phyloP scores from a whole-genome alignment of 2,888 invertebrate genomes.

The Marronus borbonicus region DNA sequence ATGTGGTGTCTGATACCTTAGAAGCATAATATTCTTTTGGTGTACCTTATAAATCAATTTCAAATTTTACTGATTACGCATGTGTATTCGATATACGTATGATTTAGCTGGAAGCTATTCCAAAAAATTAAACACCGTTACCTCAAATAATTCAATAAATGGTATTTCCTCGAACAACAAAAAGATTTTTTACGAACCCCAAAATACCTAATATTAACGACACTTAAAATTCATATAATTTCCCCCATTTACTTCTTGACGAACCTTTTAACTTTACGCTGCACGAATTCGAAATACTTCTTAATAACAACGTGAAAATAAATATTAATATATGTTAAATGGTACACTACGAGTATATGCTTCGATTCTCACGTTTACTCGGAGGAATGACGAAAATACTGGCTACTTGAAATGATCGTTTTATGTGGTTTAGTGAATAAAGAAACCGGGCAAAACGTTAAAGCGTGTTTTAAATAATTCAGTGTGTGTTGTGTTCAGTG shows the following conservation, averaged over 20 bases:
- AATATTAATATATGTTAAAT: constrained; percentile 37
- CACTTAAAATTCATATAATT: neutral
- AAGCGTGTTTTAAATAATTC: constrained; percentile 42
- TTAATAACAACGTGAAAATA: constrained; percentile 15
- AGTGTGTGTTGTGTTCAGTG: constrained; percentile 34
- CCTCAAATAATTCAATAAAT: too few species aligned
- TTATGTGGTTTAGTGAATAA: constrained; percentile 19
- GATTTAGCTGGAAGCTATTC: too few species aligned
- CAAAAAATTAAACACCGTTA: too few species aligned
- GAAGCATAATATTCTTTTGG: too few species aligned
- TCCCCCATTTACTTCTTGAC: neutral
- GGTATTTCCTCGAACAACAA: too few species aligned
- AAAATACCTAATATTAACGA: neutral
- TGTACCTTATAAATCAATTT: too few species aligned
- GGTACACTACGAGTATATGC: neutral
- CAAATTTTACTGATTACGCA: too few species aligned
- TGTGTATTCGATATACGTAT: too few species aligned
- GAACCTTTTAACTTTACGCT: constrained; percentile 8
- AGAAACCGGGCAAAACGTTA: constrained; percentile 3
- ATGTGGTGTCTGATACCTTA: too few species aligned
- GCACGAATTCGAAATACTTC: neutral
- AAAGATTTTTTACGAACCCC: neutral
- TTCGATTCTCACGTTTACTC: constrained; percentile 2
- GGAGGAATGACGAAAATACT: neutral
- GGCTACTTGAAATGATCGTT: constrained; percentile 7